Evolutionary conservation across 2,797 vertebrate genomes (phyloP), one percentile per base, ranked within the genome.

Genomic region (Diplodus sargus): DNA sequence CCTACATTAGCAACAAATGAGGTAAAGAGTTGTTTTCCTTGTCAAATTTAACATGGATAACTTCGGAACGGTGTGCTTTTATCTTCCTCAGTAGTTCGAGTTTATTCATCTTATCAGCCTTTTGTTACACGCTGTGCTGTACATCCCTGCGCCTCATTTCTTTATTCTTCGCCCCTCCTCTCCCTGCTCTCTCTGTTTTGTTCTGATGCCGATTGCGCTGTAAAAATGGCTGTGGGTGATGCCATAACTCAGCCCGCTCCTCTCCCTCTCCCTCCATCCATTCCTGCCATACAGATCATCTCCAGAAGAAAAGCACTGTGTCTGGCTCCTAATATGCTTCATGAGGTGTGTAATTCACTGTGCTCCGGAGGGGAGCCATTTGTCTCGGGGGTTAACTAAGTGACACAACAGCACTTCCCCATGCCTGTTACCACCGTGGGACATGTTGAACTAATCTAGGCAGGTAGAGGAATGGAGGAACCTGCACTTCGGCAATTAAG

Each of bases 261-360:
- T 74, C 88, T 83, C 52, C 30, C 85, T 93, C 81, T 95, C 94
- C 94, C 92, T 94, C 96, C 95, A 91, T 90, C 90, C 86, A 88
- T 91, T 89, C 66, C 87, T 90, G 18, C 95, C 93, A 93, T 89
- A 94, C 74, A 48, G 94, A 97, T 96, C 96, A 96, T 95, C 96
- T 96, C 95, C 91, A 77, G 87, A 95, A 97, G 96, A 97, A 96
- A 91, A 96, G 95, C 95, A 94, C 93, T 94, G 94, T 93, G 93
- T 93, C 93, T 94, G 95, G 92, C 93, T 94, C 93, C 96, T 97
- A 96, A 97, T 97, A 96, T 96, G 95, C 95, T 96, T 96, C 95
- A 95, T 95, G 96, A 97, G 96, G 95, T 97, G 95, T 93, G 95
- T 97, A 96, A 97, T 96, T 96, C 95, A 95, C 95, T 94, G 93